Base-by-base conservation (phyloP, 2,888 invertebrate genomes). In the Ormyrus pomaceus region DNA sequence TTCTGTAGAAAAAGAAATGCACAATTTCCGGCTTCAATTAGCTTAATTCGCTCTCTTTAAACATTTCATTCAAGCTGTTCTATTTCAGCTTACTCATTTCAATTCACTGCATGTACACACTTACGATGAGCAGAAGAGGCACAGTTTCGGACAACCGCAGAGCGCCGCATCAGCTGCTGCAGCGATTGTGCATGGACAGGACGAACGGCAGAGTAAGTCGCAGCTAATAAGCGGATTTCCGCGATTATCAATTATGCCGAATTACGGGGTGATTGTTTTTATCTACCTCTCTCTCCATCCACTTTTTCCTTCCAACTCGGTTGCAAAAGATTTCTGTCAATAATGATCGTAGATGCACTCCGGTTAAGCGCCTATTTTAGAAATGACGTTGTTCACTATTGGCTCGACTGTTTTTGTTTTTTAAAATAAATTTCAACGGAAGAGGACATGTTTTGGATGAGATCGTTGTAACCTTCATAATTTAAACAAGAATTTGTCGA, bases 181-280 rank as follows among this genome's bases (percentile, higher is more conserved):
- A 34, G 13, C 59, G 13, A 59, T 50, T 8, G 34, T 53, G 6
- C 19, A 13, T 19, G 19, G 7, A 19, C 59, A 66, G 72, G 73
- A 34, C 19, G 50, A 51, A 3, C 11, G 19, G 34, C 34, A 6
- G 58, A 53, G 5, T 51, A 50, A 71, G 45, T 76, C 56, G 58
- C 62, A 64, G 11, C 75, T 79, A 82, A 82, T 79, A 69, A 82
- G 79, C 79, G 81, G 81, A 82, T 82, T 82, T 82, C 81, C 81
- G 78, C 59, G 81, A 82, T 82, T 82, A 79, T 65, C 81, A 82
- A 82, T 79, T 79, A 72, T 62, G 71, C 77, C 73, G 46, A 77
- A 77, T 79, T 70, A 50, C 62, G 48, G 6, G 50, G 45, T 46
- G 55, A 50, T 6, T 68, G 51, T 64, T 74, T 58, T 61, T 75